Evolutionary conservation across 2,888 invertebrate species (phyloP).

Genomic region (Ormyrus rosae): DNA sequence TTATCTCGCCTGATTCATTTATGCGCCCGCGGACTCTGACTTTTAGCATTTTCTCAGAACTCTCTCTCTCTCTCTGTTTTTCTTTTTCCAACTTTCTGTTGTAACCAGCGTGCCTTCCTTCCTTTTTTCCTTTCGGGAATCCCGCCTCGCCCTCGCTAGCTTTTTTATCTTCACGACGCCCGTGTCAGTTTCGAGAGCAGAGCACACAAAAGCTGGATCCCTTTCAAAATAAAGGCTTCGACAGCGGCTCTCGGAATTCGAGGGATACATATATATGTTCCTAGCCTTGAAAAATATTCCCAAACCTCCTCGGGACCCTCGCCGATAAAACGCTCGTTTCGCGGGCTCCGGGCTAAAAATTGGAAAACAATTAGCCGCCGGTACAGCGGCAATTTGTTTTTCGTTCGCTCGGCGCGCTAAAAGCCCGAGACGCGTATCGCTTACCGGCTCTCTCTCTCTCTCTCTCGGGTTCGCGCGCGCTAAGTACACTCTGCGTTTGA

Average conservation of each 20-base stretch:
- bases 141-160: background rate
- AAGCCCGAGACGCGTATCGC: background rate
- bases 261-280: background rate
- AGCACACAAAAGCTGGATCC: slow-evolving; percentile 32
- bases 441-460: background rate
- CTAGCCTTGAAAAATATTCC: background rate
- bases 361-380: background rate
- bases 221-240: slow-evolving; percentile 30
- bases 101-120: no score
- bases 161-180: slow-evolving; percentile 30
- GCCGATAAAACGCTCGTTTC: background rate
- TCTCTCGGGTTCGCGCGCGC: background rate
- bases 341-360: no score
- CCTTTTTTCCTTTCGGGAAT: slow-evolving; percentile 15
- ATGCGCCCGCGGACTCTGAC: background rate
- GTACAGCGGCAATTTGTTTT: background rate
- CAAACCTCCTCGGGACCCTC: background rate
- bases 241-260: background rate
- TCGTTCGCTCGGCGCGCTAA: background rate
- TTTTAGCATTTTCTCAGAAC: slow-evolving; percentile 33
- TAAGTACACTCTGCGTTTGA: slow-evolving; percentile 22
- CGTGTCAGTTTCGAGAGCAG: slow-evolving; percentile 32
- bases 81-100: no score
- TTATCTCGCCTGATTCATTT: slow-evolving; percentile 28
- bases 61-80: no score